A percentile compares a stretch with the other conserved stretches of the same genome.
Evolutionary conservation across 2,113 vertebrate genomes (phyloP).

Genomic region (Harpagus bidentatus): DNA sequence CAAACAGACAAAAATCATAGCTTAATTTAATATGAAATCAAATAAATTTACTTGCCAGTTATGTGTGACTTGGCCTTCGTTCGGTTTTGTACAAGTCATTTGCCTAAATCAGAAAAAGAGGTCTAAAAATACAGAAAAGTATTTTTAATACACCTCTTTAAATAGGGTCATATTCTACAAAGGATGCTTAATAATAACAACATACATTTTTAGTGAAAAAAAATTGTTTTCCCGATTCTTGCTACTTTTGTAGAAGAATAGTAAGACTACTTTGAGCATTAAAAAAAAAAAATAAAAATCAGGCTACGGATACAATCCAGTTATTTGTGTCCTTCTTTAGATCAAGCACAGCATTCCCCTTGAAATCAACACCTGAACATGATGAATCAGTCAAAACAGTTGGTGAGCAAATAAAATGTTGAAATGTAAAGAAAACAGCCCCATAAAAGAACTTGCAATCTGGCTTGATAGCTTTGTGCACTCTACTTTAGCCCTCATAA

Average conservation of each 20-base stretch:
- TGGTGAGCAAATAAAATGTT: conserved; percentile 21
- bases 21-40: background rate
- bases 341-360: background rate
- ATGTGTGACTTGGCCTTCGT: background rate
- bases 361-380: background rate
- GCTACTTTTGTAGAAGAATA: background rate
- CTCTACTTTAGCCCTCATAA: background rate
- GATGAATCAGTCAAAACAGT: background rate
- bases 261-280: background rate
- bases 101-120: background rate
- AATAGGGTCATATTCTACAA: background rate
- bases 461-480: background rate
- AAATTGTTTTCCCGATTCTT: background rate
- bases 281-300: background rate
- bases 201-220: background rate
- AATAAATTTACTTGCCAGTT: background rate
- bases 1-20: background rate
- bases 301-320: background rate
- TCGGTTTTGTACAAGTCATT: background rate
- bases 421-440: background rate
- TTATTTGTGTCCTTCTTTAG: background rate
- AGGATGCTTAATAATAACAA: background rate
- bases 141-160: background rate
- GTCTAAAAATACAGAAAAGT: background rate
- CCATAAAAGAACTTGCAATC: background rate